Evolutionary conservation across 2,113 vertebrate species (phyloP).

Genomic region (Bufo bufo): DNA sequence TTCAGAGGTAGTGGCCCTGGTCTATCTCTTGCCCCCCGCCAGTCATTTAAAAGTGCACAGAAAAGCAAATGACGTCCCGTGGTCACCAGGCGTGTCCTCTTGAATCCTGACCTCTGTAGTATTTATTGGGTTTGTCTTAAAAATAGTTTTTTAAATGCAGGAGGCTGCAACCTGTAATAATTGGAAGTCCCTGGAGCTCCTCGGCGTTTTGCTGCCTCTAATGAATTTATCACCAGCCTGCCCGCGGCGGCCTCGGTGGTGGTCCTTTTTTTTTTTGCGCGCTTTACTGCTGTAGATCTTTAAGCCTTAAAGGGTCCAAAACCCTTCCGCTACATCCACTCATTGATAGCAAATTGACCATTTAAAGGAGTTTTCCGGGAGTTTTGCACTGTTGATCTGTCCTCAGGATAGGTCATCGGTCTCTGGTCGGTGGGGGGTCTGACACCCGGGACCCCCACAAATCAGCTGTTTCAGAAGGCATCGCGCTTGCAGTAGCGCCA

Average conservation of each 20-base stretch:
- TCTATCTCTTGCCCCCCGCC: neutral
- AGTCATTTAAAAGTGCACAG: neutral
- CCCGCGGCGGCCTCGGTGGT: neutral
- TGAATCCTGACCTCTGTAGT: neutral
- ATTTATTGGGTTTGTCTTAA: slow-evolving; percentile 22
- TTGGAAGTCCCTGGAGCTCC: slow-evolving; percentile 18
- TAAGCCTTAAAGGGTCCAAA: neutral
- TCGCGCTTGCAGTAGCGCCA: too few species aligned
- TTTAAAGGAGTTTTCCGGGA: too few species aligned
- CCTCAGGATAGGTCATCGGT: too few species aligned
- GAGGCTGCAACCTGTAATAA: slow-evolving; percentile 39
- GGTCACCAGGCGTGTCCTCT: neutral
- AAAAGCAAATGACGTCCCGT: neutral
- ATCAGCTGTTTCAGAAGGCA: too few species aligned
- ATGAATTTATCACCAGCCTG: slow-evolving; percentile 15
- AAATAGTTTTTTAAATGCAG: slow-evolving; percentile 42
- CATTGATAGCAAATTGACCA: too few species aligned
- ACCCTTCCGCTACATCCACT: neutral
- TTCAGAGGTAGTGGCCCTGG: neutral
- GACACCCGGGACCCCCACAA: too few species aligned
- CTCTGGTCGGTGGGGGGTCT: too few species aligned
- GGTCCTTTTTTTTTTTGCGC: too few species aligned
- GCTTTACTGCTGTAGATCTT: neutral
- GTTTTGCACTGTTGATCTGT: too few species aligned
- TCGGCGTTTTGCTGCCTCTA: neutral